Conservation (phyloP, 2,888 invertebrate species). For the Dynastes maya region DNA sequence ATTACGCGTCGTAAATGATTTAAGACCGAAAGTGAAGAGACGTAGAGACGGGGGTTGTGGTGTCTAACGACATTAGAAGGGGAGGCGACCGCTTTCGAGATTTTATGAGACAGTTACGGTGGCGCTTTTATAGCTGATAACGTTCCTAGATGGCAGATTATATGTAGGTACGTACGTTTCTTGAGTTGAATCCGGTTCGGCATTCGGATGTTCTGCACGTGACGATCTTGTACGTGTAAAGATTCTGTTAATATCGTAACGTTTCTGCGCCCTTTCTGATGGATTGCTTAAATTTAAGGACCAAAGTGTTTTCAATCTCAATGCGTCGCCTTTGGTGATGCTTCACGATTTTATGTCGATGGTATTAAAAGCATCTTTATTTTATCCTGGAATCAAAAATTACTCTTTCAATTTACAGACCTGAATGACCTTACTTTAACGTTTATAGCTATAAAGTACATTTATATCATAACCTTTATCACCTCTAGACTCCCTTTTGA, state of each 20-base stretch:
- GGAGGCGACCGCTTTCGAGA: slow-evolving; percentile 1
- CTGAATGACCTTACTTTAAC: no score
- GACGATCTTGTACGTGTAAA: background rate
- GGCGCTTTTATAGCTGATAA: slow-evolving; percentile 23
- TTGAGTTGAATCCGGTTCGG: background rate
- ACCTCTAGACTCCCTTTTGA: no score
- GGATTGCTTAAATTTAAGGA: background rate
- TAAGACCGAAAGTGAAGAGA: background rate
- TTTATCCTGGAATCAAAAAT: no score
- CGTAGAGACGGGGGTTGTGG: background rate
- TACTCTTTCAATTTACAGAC: no score
- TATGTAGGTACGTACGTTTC: slow-evolving; percentile 1
- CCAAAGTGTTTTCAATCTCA: background rate
- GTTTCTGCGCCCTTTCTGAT: background rate
- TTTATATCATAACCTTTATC: no score
- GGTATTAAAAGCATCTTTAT: no score
- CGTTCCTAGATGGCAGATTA: slow-evolving; percentile 5
- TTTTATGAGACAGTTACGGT: slow-evolving; percentile 30
- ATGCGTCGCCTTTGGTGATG: background rate
- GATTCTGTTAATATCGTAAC: background rate
- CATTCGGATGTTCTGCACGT: slow-evolving; percentile 3
- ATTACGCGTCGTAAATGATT: slow-evolving; percentile 12
- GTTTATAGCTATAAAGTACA: no score
- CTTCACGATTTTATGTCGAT: no score
- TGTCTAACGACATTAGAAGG: slow-evolving; percentile 4